A percentile compares a stretch with the other conserved stretches of the same genome.
Conservation (phyloP, 1,140 invertebrate species). For the Ips typographus region DNA sequence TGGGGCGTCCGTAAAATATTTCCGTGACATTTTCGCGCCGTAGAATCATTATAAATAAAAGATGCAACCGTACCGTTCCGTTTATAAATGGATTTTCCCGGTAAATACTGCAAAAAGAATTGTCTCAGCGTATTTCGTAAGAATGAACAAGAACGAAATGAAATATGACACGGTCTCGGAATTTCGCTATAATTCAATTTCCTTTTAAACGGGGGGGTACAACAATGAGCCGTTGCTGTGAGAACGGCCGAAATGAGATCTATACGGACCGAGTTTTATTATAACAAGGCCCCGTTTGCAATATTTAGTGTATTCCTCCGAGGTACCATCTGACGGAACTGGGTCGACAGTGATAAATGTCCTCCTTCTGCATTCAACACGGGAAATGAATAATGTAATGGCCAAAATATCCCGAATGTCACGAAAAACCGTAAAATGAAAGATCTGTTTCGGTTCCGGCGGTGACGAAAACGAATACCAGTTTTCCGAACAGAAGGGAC, state of each 20-base stretch:
- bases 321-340: constrained; percentile 1
- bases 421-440: not conserved
- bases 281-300: constrained; percentile 6
- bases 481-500: not conserved
- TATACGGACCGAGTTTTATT: not conserved
- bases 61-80: too few species aligned
- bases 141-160: not conserved
- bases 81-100: too few species aligned
- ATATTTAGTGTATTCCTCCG: constrained; percentile 10
- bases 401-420: constrained; percentile 2
- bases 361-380: constrained; percentile 3
- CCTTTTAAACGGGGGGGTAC: not conserved
- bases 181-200: constrained; percentile 1
- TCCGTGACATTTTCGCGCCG: too few species aligned
- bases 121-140: not conserved
- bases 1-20: too few species aligned
- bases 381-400: constrained; percentile 15
- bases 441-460: not conserved
- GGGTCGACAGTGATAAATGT: constrained; percentile 17
- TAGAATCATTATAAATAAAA: too few species aligned
- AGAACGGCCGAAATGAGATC: not conserved
- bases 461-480: not conserved
- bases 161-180: constrained; percentile 4
- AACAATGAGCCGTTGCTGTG: not conserved
- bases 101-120: not conserved